phyloP scores from a whole-genome alignment of 2,888 invertebrate genomes.

The Patella ulyssiponensis region DNA sequence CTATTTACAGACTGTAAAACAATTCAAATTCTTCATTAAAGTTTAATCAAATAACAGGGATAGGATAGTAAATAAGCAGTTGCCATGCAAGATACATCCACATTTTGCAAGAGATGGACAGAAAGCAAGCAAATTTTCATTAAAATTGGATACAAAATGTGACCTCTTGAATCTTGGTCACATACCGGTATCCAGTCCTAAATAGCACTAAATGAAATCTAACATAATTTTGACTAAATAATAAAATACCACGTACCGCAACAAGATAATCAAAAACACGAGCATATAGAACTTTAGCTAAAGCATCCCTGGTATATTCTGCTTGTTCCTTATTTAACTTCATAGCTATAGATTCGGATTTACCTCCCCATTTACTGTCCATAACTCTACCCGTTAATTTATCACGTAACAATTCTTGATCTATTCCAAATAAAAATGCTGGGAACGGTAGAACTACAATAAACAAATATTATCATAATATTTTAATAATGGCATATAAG shows the following conservation, averaged over 20 bases:
- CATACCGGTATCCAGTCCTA: too few relatives aligned
- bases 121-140: too few relatives aligned
- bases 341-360: constrained; percentile 79
- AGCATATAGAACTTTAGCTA: constrained; percentile 79
- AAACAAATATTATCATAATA: background rate
- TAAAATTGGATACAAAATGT: too few relatives aligned
- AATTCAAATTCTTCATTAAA: constrained; percentile 1
- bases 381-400: constrained; percentile 78
- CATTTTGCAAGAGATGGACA: too few relatives aligned
- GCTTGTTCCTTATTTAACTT: constrained; percentile 79
- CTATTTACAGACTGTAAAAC: constrained; percentile 76
- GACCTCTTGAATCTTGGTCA: background rate
- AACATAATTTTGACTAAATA: too few relatives aligned
- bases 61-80: background rate
- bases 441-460: constrained; percentile 78
- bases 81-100: too few relatives aligned
- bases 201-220: too few relatives aligned
- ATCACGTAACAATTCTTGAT: constrained; percentile 74
- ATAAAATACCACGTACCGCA: constrained; percentile 56
- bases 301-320: constrained; percentile 78
- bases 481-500: too few relatives aligned
- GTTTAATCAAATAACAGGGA: background rate
- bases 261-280: constrained; percentile 79
- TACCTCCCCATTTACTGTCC: constrained; percentile 80
- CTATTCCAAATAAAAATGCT: constrained; percentile 77